These are phyloP conservation scores for Cephonodes hylas DNA, from an alignment of 2,888 invertebrate genomes.

Conservation along the genomic window DNA sequence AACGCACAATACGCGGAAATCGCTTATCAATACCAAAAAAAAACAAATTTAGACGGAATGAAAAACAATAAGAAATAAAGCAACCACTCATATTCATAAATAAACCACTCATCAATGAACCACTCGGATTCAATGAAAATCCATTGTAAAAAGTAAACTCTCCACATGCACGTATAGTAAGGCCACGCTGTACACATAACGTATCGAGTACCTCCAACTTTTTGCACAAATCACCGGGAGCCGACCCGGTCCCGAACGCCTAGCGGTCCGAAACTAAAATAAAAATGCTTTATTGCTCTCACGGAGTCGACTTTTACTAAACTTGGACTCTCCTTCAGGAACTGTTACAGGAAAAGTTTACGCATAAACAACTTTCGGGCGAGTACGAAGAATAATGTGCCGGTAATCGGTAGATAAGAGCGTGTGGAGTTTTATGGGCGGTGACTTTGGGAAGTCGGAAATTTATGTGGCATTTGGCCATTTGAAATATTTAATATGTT, in stretches of 20 bases:
- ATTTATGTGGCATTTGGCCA: neutral
- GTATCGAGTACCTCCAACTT: conserved; percentile 37
- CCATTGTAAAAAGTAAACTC: no score
- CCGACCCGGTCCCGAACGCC: neutral
- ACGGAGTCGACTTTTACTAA: conserved; percentile 25
- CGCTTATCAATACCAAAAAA: no score
- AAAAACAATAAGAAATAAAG: no score
- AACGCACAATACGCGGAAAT: no score
- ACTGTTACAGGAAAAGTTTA: conserved; percentile 33
- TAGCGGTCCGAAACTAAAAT: conserved; percentile 33
- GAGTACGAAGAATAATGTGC: conserved; percentile 3
- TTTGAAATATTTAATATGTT: neutral
- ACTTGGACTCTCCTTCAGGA: conserved; percentile 26
- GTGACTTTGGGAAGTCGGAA: neutral
- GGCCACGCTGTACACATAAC: neutral
- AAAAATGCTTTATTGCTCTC: conserved; percentile 49
- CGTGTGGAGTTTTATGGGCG: neutral
- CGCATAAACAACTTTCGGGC: conserved; percentile 30
- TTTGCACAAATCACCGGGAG: conserved; percentile 47
- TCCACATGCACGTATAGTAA: no score
- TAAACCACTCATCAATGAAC: no score
- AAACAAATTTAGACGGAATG: no score
- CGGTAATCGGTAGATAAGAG: neutral
- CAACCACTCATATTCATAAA: no score
- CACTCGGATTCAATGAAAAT: no score